Evolutionary conservation across 2,113 vertebrate species (phyloP).

Genomic region (Todiramphus chloris): DNA sequence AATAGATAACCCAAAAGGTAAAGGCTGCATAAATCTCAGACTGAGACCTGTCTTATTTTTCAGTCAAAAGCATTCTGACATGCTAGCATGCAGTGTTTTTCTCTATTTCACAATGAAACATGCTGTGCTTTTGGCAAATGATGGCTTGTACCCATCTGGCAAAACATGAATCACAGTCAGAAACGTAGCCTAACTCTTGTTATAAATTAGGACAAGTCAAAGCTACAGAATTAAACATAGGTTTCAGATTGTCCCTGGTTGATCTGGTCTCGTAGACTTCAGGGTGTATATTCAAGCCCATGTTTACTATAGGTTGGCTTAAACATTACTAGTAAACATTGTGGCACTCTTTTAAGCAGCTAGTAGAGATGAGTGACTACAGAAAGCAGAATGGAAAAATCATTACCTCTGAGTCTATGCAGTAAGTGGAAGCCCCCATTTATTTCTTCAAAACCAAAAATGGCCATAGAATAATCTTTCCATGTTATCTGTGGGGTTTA

Average conservation of each 20-base stretch:
- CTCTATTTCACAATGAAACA: neutral
- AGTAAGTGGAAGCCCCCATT: neutral
- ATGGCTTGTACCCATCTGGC: constrained; percentile 7
- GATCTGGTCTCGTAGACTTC: neutral
- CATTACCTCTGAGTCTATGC: neutral
- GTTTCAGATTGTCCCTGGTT: neutral
- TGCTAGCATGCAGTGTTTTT: neutral
- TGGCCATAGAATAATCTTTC: neutral
- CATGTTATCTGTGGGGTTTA: neutral
- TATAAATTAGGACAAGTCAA: neutral
- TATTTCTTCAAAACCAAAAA: neutral
- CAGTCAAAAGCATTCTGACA: neutral
- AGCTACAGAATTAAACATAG: neutral
- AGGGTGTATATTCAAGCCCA: neutral
- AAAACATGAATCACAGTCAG: constrained; percentile 18
- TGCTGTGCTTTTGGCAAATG: constrained; percentile 10
- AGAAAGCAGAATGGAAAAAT: neutral
- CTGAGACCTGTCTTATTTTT: neutral
- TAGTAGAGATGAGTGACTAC: neutral
- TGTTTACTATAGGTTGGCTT: neutral
- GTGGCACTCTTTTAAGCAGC: neutral
- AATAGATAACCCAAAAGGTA: neutral
- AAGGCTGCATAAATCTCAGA: neutral
- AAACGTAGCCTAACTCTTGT: neutral
- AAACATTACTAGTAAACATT: neutral